These are phyloP conservation scores for Eutolmus rufibarbis DNA, from an alignment of 2,888 invertebrate species.

Conservation along the genomic window DNA sequence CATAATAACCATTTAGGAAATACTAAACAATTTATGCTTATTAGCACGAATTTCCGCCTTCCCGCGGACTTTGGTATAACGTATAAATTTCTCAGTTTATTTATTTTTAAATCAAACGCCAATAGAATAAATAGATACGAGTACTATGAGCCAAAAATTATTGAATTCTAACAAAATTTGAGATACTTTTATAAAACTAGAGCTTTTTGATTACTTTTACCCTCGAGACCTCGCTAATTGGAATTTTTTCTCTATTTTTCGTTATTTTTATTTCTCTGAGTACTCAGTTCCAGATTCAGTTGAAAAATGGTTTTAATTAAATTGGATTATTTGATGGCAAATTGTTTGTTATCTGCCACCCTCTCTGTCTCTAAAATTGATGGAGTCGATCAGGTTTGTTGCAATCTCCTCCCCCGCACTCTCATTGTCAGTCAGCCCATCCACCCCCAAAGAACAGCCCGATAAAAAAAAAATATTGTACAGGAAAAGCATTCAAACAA, in stretches of 20 bases:
- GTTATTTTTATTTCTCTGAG: neutral
- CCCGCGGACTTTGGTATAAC: neutral
- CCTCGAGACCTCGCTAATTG: neutral
- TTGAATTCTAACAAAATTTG: neutral
- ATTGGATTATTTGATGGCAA: neutral
- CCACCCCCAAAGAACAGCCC: neutral
- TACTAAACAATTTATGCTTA: constrained; percentile 21
- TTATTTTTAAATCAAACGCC: neutral
- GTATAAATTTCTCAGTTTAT: neutral
- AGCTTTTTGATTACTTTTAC: neutral
- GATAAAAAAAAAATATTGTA: neutral
- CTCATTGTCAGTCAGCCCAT: neutral
- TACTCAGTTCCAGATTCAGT: neutral
- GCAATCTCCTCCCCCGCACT: neutral
- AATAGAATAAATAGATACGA: neutral
- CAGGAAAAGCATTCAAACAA: neutral
- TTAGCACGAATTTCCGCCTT: neutral
- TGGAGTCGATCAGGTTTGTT: neutral
- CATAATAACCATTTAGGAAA: constrained; percentile 25
- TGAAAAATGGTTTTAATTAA: neutral
- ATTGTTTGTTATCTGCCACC: neutral
- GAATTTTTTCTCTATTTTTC: neutral
- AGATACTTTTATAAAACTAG: neutral
- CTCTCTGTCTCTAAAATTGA: neutral
- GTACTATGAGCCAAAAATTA: neutral